Evolutionary conservation across 2,888 invertebrate genomes (phyloP).

Genomic region (Caenorhabditis sp.): DNA sequence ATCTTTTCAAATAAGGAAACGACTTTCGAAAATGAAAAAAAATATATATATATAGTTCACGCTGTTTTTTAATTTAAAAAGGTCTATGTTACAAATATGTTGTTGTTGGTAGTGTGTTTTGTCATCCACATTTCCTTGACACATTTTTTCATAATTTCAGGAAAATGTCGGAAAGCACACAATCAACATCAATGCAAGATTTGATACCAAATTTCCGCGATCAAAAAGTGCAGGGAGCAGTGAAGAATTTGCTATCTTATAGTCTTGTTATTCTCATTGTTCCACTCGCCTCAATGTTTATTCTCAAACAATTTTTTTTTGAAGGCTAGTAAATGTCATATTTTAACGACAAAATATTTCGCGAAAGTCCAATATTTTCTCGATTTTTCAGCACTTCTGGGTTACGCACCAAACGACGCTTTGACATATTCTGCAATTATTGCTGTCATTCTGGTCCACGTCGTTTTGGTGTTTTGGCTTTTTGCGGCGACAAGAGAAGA

Average conservation of each 20-base stretch:
- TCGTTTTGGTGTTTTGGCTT: conserved; percentile 65
- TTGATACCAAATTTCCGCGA: conserved; percentile 66
- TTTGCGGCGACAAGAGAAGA: conserved; percentile 48
- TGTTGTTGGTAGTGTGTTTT: neutral
- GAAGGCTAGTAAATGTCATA: conserved; percentile 46
- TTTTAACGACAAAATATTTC: neutral
- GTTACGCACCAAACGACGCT: conserved; percentile 58
- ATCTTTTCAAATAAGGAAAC: too few relatives aligned
- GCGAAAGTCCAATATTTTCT: neutral
- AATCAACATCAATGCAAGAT: conserved; percentile 48
- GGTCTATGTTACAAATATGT: too few relatives aligned
- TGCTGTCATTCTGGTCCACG: conserved; percentile 68
- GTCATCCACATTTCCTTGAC: neutral
- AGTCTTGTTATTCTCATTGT: conserved; percentile 66
- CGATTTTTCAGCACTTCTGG: conserved; percentile 56
- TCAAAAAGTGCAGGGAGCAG: conserved; percentile 59
- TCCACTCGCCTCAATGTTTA: conserved; percentile 69
- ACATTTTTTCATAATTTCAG: neutral
- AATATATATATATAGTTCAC: too few relatives aligned
- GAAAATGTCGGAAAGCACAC: neutral
- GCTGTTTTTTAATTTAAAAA: too few relatives aligned
- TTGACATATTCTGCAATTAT: conserved; percentile 68
- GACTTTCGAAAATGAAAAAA: too few relatives aligned
- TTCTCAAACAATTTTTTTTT: conserved; percentile 64
- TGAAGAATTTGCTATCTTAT: conserved; percentile 66